Base-by-base conservation (phyloP, 2,797 vertebrate genomes). In the Poecilia wingei region DNA sequence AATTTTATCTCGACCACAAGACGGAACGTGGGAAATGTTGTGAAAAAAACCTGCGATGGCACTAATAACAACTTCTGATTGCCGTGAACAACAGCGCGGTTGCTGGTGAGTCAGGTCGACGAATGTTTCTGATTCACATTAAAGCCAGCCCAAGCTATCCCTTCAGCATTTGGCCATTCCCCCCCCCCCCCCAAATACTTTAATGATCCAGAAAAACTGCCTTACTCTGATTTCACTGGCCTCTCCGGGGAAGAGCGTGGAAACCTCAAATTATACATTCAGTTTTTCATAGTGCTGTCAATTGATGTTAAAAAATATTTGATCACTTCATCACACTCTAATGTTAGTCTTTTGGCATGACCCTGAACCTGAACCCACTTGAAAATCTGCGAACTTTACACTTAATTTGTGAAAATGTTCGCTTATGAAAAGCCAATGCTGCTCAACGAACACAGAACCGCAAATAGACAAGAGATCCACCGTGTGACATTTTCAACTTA, bases 1-100 rank as follows among this genome's bases (percentile, higher is more conserved):
- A 78, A 75, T 45, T 61, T 75, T 33, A 68, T 78, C 47, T 6
- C 6, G 79, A 76, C 75, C 86, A 36, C 10, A 18, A 73, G 41
- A 79, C 45, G 45, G 14, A 66, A 81, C 14, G 68, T 55, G 72
- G 75, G 39, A 84, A 77, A 76, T 85, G 71, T 33, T 78, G 55
- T 1, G 16, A 79, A 46, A 12, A 74, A 79, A 75, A n/a, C 45
- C 59, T 57, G 45, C 18, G 49, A 79, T 70, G 41, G 14, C 77
- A 3, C 57, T 41, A 77, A 74, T 74, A 75, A 43, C 10, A 31
- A 55, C 51, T 76, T 88, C 76, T 57, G 43, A 74, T 41, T 45
- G 14, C 1, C 39, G 66, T 71, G 72, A 74, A 57, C 28, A 71
- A 71, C 8, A 1, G 2, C 46, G 1, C 33, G 0, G 25, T 51